Evolutionary conservation across 2,797 vertebrate species (phyloP).

Genomic region (Xyrichtys novacula): DNA sequence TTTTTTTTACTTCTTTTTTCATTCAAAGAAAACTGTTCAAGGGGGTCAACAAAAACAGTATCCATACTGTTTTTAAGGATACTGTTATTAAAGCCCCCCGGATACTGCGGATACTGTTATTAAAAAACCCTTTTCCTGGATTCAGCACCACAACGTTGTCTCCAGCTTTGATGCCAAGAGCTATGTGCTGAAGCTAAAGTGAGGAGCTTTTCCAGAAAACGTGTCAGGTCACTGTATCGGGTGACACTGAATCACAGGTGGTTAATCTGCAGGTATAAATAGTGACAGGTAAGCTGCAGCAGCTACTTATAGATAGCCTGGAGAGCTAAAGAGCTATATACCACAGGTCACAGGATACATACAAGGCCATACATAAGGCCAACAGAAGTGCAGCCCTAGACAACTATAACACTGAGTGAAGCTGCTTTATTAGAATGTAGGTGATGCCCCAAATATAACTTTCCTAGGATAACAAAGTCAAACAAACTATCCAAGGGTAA

Average conservation of each 20-base stretch:
- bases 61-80: no score
- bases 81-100: no score
- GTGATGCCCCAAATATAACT: no score
- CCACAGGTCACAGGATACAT: slow-evolving; percentile 62
- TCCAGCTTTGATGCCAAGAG: slow-evolving; percentile 5
- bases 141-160: slow-evolving; percentile 2
- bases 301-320: slow-evolving; percentile 79
- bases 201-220: slow-evolving; percentile 74
- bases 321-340: slow-evolving; percentile 75
- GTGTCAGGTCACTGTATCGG: slow-evolving; percentile 69
- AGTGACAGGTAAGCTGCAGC: slow-evolving; percentile 80
- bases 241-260: slow-evolving; percentile 68
- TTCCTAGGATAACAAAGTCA: not conserved
- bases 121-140: slow-evolving; percentile 2
- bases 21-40: not conserved
- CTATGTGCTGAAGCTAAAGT: slow-evolving; percentile 10
- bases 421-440: not conserved
- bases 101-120: no score
- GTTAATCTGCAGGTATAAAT: slow-evolving; percentile 85
- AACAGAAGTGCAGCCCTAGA: slow-evolving; percentile 13
- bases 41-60: slow-evolving; percentile 1
- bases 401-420: not conserved
- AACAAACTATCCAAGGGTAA: slow-evolving; percentile 5
- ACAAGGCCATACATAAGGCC: slow-evolving; percentile 42
- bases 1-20: not conserved